phyloP scores from a whole-genome alignment of 2,888 invertebrate genomes.

The Plebejus argus region DNA sequence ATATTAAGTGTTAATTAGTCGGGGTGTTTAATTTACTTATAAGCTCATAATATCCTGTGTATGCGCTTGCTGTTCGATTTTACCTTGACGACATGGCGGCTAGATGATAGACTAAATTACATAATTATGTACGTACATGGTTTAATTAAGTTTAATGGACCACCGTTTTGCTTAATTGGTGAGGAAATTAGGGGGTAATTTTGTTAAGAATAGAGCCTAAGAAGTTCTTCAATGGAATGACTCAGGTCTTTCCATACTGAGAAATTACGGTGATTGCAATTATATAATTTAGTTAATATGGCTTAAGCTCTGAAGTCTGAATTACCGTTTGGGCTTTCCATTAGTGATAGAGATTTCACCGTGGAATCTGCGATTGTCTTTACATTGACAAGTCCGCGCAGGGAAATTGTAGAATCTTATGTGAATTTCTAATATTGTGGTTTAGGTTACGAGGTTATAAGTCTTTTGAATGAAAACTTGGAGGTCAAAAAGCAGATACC shows the following conservation, averaged over 20 bases:
- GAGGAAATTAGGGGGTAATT: not conserved
- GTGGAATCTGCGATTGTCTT: too few relatives aligned
- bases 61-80: not conserved
- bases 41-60: conserved; percentile 4
- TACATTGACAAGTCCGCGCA: too few relatives aligned
- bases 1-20: conserved; percentile 19
- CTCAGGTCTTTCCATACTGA: not conserved
- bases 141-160: not conserved
- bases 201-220: not conserved
- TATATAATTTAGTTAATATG: too few relatives aligned
- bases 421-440: too few relatives aligned
- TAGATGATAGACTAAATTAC: conserved; percentile 8
- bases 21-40: conserved; percentile 12
- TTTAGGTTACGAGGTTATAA: too few relatives aligned
- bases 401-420: too few relatives aligned
- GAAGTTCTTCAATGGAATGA: not conserved
- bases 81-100: conserved; percentile 14
- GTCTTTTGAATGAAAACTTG: not conserved
- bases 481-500: too few relatives aligned
- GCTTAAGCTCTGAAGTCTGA: too few relatives aligned
- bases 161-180: not conserved
- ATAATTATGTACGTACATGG: conserved; percentile 17
- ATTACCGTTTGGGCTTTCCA: too few relatives aligned
- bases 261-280: too few relatives aligned
- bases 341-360: too few relatives aligned